Conservation (phyloP, 2,888 invertebrate genomes). For the Drosophila borborema region DNA sequence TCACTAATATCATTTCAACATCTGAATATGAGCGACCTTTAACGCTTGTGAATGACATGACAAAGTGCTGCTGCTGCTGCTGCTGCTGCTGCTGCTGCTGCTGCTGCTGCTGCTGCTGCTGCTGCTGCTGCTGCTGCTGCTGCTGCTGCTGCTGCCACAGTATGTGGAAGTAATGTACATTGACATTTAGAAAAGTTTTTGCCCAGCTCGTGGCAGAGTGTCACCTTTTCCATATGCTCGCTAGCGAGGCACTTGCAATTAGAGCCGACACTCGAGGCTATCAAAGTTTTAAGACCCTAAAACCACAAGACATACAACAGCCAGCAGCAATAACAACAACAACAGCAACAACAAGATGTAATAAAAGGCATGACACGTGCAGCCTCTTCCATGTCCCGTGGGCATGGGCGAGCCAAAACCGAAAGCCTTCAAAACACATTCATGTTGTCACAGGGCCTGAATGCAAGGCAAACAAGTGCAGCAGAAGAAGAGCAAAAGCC, state of each 20-base stretch:
- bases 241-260: slow-evolving; percentile 57
- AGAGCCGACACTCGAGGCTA: slow-evolving; percentile 55
- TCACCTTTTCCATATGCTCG: slow-evolving; percentile 33
- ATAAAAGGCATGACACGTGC: slow-evolving; percentile 47
- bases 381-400: slow-evolving; percentile 22
- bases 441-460: neutral
- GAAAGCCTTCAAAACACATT: slow-evolving; percentile 40
- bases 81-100: no score
- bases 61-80: slow-evolving; percentile 1
- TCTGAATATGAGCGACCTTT: neutral
- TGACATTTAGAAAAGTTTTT: slow-evolving; percentile 19
- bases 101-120: no score
- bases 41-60: neutral
- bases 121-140: no score
- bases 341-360: slow-evolving; percentile 5
- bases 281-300: slow-evolving; percentile 64
- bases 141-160: neutral
- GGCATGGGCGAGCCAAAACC: slow-evolving; percentile 18
- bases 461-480: neutral
- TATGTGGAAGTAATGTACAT: neutral
- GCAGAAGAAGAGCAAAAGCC: neutral
- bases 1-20: neutral
- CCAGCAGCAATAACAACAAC: slow-evolving; percentile 7
- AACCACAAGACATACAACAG: slow-evolving; percentile 28
- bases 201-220: slow-evolving; percentile 22